Base-by-base conservation (phyloP, 2,888 invertebrate species). In the Eugnorisma glareosa region DNA sequence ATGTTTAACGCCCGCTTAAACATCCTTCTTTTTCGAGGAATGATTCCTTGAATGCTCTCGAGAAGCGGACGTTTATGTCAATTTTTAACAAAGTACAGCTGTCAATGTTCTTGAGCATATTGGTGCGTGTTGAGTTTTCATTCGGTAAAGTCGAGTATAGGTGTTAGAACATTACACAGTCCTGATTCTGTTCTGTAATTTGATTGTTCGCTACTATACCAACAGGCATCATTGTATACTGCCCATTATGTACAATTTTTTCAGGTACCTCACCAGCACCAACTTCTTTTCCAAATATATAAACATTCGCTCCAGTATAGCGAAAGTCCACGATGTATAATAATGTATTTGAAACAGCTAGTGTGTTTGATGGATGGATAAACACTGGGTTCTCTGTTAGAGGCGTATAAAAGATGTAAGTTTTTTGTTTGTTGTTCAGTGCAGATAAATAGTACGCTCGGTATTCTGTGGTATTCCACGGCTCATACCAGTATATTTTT, bases 181-280 rank as follows among this genome's bases (percentile, higher is more conserved):
- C 2, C 24, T 24, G 51, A 3, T 24, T 24, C 40, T 40, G 11
- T 11, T 57, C 57, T 28, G 57, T 28, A 2, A 54, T 54, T 15
- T 28, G 54, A 54, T 54, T 13, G 54, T 54, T 54, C 13, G 54
- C n/a, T 54, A 54, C 28, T 54, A 54, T 54, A 54, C 28, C 54
- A 28, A 28, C 54, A 28, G 54, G 28, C 15, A 1, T 15, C 7
- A 57, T 57, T 57, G 1, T 28, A 28, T 28, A 0, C 2, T 2
- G 0, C 15, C 18, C 28, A 57, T 28, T 18, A 18, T 28, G 8
- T 28, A 15, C 15, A 28, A 57, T 57, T 28, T n/a, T n/a, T 54
- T 5, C 13, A 28, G 13, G 54, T 28, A 0, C 0, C 6, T 2
- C 15, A 13, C 13, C 13, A 28, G 1, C 0, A 28, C 0, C 1